phyloP scores from a whole-genome alignment of 2,888 invertebrate genomes.

The Andrena praecox region DNA sequence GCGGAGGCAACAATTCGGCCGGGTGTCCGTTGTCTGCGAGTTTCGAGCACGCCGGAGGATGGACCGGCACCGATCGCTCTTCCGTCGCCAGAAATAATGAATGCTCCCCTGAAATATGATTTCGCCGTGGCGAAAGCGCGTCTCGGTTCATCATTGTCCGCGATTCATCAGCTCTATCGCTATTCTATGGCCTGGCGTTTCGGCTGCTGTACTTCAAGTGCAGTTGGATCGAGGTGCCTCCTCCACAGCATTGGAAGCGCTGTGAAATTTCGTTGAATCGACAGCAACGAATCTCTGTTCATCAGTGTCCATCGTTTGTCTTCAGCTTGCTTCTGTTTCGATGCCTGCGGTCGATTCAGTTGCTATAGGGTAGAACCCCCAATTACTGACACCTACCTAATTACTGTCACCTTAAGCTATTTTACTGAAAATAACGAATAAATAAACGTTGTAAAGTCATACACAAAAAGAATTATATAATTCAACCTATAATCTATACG shows the following conservation, averaged over 20 bases:
- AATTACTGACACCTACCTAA: too few relatives aligned
- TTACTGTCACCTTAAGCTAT: too few relatives aligned
- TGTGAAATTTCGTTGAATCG: not conserved
- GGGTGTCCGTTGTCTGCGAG: not conserved
- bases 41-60: conserved; percentile 1
- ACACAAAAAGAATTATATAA: too few relatives aligned
- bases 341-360: not conserved
- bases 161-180: conserved; percentile 3
- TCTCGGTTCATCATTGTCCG: not conserved
- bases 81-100: not conserved
- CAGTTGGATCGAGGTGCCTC: not conserved
- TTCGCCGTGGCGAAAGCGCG: conserved; percentile 7
- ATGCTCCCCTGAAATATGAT: conserved; percentile 20
- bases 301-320: not conserved
- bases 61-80: not conserved
- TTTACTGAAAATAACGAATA: too few relatives aligned
- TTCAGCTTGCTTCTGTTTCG: not conserved
- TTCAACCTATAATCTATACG: too few relatives aligned
- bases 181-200: not conserved
- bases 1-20: conserved; percentile 52
- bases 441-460: too few relatives aligned
- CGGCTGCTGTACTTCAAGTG: not conserved
- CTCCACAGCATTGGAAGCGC: not conserved
- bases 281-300: not conserved
- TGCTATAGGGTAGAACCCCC: too few relatives aligned